Percentiles rank a stretch among this genome's conserved stretches.
Conservation (phyloP, 2,888 invertebrate genomes). For the Unio delphinus region DNA sequence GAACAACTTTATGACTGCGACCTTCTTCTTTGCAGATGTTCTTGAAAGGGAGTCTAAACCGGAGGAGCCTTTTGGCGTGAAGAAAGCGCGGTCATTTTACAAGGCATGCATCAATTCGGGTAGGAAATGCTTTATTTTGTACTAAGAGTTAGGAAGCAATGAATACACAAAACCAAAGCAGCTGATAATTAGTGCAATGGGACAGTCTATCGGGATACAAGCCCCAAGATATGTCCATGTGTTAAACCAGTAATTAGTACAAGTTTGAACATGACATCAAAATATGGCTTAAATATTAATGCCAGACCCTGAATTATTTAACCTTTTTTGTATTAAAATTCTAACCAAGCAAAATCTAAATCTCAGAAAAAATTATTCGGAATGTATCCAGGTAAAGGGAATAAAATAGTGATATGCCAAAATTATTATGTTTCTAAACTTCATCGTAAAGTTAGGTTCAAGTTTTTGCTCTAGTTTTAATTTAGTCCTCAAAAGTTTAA, state of each 20-base stretch:
- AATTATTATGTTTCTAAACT: too few relatives aligned
- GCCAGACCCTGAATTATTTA: conserved; percentile 2
- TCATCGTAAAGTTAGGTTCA: too few relatives aligned
- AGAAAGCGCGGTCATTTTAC: conserved; percentile 88
- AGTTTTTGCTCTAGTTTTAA: too few relatives aligned
- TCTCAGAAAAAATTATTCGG: too few relatives aligned
- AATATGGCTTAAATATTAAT: conserved; percentile 5
- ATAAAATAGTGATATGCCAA: too few relatives aligned
- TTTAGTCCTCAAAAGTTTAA: too few relatives aligned
- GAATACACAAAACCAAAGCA: neutral
- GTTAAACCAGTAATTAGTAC: neutral
- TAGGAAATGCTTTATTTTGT: conserved; percentile 78
- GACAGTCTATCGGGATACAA: too few relatives aligned
- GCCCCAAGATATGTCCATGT: neutral
- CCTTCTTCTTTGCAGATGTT: conserved; percentile 16
- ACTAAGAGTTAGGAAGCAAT: neutral
- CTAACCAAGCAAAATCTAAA: too few relatives aligned
- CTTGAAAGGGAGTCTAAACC: conserved; percentile 16
- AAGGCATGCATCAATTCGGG: conserved; percentile 83
- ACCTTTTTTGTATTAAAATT: neutral
- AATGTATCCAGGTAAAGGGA: too few relatives aligned
- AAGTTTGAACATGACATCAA: neutral
- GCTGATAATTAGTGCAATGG: too few relatives aligned
- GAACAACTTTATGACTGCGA: neutral
- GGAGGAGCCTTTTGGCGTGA: conserved; percentile 17